Percentiles rank a stretch among this genome's conserved stretches.
These are phyloP conservation scores for Takifugu ocellatus DNA, from an alignment of 2,797 vertebrate species.

Conservation along the genomic window DNA sequence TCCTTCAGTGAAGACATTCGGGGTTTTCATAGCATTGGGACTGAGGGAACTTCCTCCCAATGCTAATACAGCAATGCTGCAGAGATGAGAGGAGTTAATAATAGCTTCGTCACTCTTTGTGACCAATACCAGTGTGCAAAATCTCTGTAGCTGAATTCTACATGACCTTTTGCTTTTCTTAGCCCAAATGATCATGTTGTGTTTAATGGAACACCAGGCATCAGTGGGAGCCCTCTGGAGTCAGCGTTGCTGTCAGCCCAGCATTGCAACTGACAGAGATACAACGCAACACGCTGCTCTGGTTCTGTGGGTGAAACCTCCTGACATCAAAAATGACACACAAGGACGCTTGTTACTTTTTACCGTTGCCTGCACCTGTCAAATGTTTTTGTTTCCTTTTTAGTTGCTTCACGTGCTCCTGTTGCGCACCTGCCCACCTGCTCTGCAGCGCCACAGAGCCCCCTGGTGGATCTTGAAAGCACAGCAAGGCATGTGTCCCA, in stretches of 20 bases:
- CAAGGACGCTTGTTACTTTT: conserved; percentile 52
- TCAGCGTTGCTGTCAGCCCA: conserved; percentile 32
- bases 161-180: conserved; percentile 19
- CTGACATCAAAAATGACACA: conserved; percentile 54
- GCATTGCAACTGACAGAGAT: conserved; percentile 44
- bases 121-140: conserved; percentile 44
- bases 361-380: conserved; percentile 59
- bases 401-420: conserved; percentile 31
- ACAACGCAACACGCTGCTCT: conserved; percentile 42
- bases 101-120: conserved; percentile 45
- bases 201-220: conserved; percentile 28
- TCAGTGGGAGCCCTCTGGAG: not conserved
- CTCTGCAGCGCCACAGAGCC: conserved; percentile 64
- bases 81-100: conserved; percentile 63
- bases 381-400: conserved; percentile 28
- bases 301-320: conserved; percentile 49
- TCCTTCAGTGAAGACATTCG: too few relatives aligned
- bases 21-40: conserved; percentile 11
- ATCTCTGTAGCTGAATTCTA: conserved; percentile 18
- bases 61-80: conserved; percentile 42
- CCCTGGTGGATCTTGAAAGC: conserved; percentile 57
- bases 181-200: conserved; percentile 30
- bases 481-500: conserved; percentile 4
- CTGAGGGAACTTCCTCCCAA: conserved; percentile 36
- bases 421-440: conserved; percentile 6